Conservation (phyloP, 2,888 invertebrate genomes). For the Calameuta filiformis region DNA sequence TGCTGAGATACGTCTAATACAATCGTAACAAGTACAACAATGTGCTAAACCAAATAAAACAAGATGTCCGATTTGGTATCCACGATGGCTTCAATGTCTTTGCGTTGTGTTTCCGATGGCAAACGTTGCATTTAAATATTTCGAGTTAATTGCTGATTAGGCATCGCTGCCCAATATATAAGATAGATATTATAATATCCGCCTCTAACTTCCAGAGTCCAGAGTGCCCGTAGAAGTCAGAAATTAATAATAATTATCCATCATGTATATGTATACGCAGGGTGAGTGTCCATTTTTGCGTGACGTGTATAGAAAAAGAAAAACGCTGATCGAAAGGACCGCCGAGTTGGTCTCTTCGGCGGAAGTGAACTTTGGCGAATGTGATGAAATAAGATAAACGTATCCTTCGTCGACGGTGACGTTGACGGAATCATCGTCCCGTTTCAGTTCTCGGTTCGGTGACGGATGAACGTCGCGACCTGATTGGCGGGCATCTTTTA, state of each 20-base stretch:
- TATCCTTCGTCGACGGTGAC: constrained; percentile 35
- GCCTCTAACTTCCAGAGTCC: background rate
- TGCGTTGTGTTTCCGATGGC: background rate
- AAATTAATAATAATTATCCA: background rate
- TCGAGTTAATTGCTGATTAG: background rate
- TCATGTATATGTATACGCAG: background rate
- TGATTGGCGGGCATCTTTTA: constrained; percentile 17
- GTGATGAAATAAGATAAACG: constrained; percentile 24
- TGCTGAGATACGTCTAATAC: constrained; percentile 32
- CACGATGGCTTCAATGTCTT: background rate
- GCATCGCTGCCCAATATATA: background rate
- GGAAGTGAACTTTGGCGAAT: constrained; percentile 30
- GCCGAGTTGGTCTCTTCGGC: background rate
- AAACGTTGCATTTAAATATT: background rate
- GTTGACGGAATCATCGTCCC: background rate
- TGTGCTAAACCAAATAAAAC: constrained; percentile 40
- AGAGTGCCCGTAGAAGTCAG: background rate
- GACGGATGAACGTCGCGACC: constrained; percentile 5
- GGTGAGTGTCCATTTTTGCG: background rate
- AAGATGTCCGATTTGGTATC: background rate
- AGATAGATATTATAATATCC: background rate
- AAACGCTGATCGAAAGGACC: background rate
- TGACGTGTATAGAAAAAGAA: background rate
- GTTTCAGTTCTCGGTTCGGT: background rate
- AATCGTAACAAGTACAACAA: constrained; percentile 30